Evolutionary conservation across 2,888 invertebrate species (phyloP).

Genomic region (Meloe dianella): DNA sequence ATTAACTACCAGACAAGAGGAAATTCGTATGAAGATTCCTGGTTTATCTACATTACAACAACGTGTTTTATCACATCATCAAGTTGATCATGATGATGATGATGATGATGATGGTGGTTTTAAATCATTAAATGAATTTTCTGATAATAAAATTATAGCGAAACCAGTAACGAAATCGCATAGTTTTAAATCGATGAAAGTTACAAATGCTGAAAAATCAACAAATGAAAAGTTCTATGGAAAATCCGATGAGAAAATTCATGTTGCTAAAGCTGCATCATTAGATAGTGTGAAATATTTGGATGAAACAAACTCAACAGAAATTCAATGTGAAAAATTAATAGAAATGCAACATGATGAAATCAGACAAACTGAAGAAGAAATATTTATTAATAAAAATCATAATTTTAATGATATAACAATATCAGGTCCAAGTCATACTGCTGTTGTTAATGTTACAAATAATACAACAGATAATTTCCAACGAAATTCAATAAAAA

Average conservation of each 20-base stretch:
- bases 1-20: slow-evolving; percentile 40
- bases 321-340: slow-evolving; percentile 21
- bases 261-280: slow-evolving; percentile 57
- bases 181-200: slow-evolving; percentile 68
- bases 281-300: slow-evolving; percentile 67
- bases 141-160: slow-evolving; percentile 54
- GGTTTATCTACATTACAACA: slow-evolving; percentile 65
- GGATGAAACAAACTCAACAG: slow-evolving; percentile 56
- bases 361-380: neutral
- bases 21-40: slow-evolving; percentile 59
- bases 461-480: slow-evolving; percentile 35
- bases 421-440: slow-evolving; percentile 54
- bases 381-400: neutral
- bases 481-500: slow-evolving; percentile 15
- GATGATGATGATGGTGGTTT: slow-evolving; percentile 51
- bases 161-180: slow-evolving; percentile 74
- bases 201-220: slow-evolving; percentile 39
- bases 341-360: slow-evolving; percentile 20
- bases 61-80: slow-evolving; percentile 56
- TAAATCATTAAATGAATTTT: slow-evolving; percentile 54
- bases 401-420: slow-evolving; percentile 39
- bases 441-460: slow-evolving; percentile 50
- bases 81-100: slow-evolving; percentile 42
- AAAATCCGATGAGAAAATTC: slow-evolving; percentile 14
- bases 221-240: slow-evolving; percentile 23